Percentiles rank a stretch among this genome's conserved stretches.
Evolutionary conservation across 2,888 invertebrate genomes (phyloP).

Genomic region (Drosophila trichaetosa): DNA sequence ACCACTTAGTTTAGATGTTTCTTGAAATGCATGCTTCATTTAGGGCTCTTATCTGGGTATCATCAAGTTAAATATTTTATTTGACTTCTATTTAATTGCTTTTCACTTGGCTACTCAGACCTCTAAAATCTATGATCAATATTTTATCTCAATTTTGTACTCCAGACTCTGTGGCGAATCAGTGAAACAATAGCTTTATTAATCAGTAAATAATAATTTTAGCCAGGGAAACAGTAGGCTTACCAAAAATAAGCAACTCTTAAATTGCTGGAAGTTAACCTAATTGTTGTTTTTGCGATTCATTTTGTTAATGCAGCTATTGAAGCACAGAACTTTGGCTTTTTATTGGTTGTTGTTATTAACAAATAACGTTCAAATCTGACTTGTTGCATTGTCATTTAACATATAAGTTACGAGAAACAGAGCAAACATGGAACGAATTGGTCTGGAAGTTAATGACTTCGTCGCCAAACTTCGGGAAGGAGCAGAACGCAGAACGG

Average conservation of each 20-base stretch:
- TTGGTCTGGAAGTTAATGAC: conserved; percentile 17
- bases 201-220: no score
- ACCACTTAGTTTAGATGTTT: background rate
- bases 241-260: no score
- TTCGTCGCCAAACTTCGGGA: conserved; percentile 8
- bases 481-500: conserved; percentile 6
- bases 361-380: conserved; percentile 3
- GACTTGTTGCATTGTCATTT: background rate
- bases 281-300: background rate
- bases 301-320: background rate
- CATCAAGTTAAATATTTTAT: background rate
- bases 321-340: no score
- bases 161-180: no score
- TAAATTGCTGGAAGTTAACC: background rate
- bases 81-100: background rate
- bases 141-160: no score
- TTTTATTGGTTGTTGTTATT: conserved; percentile 5
- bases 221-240: no score
- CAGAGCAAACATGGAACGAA: background rate
- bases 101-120: background rate
- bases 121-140: no score
- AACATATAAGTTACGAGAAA: conserved; percentile 7
- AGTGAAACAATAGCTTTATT: no score
- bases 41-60: background rate
- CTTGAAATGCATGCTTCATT: background rate